Conservation (phyloP, 2,113 vertebrate species). For the Ciconia boyciana region DNA sequence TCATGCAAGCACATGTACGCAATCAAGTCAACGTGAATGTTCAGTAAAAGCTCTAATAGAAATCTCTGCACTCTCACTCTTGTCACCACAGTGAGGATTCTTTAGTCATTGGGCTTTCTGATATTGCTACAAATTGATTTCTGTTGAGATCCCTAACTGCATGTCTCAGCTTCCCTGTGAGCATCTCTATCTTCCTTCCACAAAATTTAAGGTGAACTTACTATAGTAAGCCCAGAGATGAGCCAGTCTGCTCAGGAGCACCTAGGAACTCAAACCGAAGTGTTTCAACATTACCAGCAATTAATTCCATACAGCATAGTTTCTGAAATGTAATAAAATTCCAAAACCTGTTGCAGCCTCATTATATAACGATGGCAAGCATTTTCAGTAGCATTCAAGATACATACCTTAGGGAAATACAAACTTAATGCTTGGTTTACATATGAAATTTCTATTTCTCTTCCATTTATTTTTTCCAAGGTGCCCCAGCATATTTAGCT, state of each 20-base stretch:
- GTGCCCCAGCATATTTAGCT: neutral
- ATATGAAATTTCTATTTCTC: neutral
- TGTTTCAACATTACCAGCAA: neutral
- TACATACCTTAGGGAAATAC: neutral
- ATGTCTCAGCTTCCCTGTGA: neutral
- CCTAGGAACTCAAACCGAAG: neutral
- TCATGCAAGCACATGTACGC: fast-evolving
- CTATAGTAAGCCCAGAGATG: neutral
- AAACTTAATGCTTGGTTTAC: neutral
- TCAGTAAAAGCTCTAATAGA: neutral
- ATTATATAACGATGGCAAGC: neutral
- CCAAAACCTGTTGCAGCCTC: neutral
- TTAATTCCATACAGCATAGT: neutral
- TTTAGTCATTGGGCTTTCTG: neutral
- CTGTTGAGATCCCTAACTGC: neutral
- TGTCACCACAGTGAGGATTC: neutral
- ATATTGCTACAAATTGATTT: neutral
- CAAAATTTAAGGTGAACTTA: neutral
- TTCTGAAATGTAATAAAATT: neutral
- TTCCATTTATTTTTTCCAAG: neutral
- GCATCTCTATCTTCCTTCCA: neutral
- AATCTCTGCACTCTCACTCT: neutral
- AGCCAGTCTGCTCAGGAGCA: neutral
- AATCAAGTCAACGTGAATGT: neutral
- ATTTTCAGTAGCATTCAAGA: neutral